These are phyloP conservation scores for Aleiodes alternator DNA, from an alignment of 2,888 invertebrate genomes.

Conservation along the genomic window DNA sequence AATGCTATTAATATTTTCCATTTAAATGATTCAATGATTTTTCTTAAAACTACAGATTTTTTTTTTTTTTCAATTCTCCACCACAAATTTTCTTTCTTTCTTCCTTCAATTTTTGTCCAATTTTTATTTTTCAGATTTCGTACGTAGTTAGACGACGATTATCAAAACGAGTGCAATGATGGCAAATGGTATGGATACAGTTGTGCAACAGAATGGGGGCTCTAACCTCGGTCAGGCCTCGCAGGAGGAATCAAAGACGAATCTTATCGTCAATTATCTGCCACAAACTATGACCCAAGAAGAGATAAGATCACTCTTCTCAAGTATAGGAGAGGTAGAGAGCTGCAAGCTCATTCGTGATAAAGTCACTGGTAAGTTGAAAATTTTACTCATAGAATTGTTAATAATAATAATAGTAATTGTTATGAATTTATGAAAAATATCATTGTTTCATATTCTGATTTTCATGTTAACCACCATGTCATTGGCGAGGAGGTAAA, in stretches of 20 bases:
- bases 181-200: constrained; percentile 89
- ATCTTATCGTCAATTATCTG: constrained; percentile 99
- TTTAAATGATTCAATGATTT: too few relatives aligned
- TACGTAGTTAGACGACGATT: constrained; percentile 70
- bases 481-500: too few relatives aligned
- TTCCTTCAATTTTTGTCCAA: neutral
- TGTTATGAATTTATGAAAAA: neutral
- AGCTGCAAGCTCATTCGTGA: constrained; percentile 99
- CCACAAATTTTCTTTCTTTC: neutral
- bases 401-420: too few relatives aligned
- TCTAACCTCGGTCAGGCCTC: constrained; percentile 80
- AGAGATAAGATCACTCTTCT: constrained; percentile 97
- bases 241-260: constrained; percentile 94
- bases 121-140: constrained; percentile 68
- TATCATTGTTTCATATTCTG: constrained; percentile 26
- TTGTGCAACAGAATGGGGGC: constrained; percentile 91
- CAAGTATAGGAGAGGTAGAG: constrained; percentile 99
- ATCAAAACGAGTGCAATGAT: constrained; percentile 78
- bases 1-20: too few relatives aligned
- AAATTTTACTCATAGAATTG: neutral
- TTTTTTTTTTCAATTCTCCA: too few relatives aligned
- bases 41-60: too few relatives aligned
- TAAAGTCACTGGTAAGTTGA: constrained; percentile 90
- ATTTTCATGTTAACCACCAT: constrained; percentile 12
- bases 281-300: constrained; percentile 99